Evolutionary conservation across 2,113 vertebrate species (phyloP), one percentile per base, ranked within the genome.

Genomic region (Pogona vitticeps): DNA sequence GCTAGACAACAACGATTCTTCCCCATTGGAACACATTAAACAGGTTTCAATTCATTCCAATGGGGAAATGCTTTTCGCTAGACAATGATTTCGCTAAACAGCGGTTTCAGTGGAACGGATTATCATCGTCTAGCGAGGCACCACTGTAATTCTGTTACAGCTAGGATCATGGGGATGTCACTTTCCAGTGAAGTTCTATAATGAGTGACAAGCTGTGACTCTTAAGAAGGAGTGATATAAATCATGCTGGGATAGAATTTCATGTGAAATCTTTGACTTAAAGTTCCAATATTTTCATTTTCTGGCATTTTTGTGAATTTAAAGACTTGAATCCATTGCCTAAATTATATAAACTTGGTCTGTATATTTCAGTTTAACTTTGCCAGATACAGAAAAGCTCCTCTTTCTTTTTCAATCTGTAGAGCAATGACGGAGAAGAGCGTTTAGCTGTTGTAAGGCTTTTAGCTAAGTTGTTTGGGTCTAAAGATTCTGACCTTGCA

Each of bases 401-500:
- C 1, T 90, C 92, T 93, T 65, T 83, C 1, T 85, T 91, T 91
- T 91, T 94, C 83, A 67, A 28, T 89, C 86, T 83, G 56, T 92
- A 99, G 99, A 99, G 98, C 94, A 99, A 99, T 86, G 98, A 99
- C 89, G 98, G 98, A 76, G 99, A 99, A 95, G 99, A 99, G 88
- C 97, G 99, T 76, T 96, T 99, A 87, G 99, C 99, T 92, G 99
- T 99, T 84, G 98, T 99, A 86, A 97, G 98, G 77, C 97, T 99
- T 93, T 92, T 99, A 73, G 98, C 99, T 23, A 99, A 99, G 95
- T 95, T 99, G 85, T 99, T 99, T 94, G 99, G 99, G 42, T 98
- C 98, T 93, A 99, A 98, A 97, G 98, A 99, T 96, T 99, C 99
- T 2, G 99, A 99, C 92, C 96, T 99, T 87, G 98, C 99, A 82